A percentile compares a stretch with the other conserved stretches of the same genome.
Evolutionary conservation across 2,797 vertebrate species (phyloP).

Genomic region (Danionella dracula): DNA sequence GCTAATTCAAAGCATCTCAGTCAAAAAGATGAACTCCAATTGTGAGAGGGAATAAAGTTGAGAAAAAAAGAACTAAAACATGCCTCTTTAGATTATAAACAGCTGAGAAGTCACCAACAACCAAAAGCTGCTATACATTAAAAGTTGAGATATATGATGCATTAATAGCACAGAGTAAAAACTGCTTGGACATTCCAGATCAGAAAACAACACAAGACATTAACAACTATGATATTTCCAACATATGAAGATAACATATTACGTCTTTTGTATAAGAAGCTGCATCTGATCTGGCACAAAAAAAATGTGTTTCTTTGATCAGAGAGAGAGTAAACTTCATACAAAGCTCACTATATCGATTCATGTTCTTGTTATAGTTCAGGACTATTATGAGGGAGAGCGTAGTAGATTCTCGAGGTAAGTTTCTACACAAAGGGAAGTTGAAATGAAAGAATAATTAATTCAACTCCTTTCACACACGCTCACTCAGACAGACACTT

Average conservation of each 20-base stretch:
- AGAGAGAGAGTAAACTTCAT: too few relatives aligned
- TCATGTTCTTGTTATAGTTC: too few relatives aligned
- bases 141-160: slow-evolving; percentile 10
- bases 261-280: background rate
- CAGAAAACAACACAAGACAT: background rate
- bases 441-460: background rate
- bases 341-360: too few relatives aligned
- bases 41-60: slow-evolving; percentile 8
- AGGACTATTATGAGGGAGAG: too few relatives aligned
- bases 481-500: slow-evolving; percentile 1
- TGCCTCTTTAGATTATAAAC: background rate
- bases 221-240: too few relatives aligned
- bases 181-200: background rate
- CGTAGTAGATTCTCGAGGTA: too few relatives aligned
- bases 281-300: background rate
- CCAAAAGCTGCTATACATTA: slow-evolving; percentile 18
- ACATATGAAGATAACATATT: too few relatives aligned
- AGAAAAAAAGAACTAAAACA: slow-evolving; percentile 14
- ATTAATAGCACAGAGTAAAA: background rate
- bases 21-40: background rate
- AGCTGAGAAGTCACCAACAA: background rate
- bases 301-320: background rate
- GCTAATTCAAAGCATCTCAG: slow-evolving; percentile 3
- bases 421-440: background rate
- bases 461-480: slow-evolving; percentile 12